Evolutionary conservation across 2,888 invertebrate genomes (phyloP), one percentile per base, ranked within the genome.

Genomic region (Helleia helle): DNA sequence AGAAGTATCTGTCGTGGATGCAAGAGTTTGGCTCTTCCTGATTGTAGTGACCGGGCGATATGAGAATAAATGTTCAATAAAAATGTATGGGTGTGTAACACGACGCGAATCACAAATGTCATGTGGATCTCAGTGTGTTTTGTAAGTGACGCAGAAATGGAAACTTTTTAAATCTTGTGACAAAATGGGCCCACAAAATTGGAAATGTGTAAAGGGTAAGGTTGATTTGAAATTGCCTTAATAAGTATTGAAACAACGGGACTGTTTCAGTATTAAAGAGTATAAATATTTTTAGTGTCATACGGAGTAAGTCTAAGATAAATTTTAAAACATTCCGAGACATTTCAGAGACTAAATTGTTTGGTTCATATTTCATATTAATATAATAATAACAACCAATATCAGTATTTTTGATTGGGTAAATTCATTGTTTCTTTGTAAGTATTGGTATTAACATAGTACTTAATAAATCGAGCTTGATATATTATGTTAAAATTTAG

Each of bases 1-100:
- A 96, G 65, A 96, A 96, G 71, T 99, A 99, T 85, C 93, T 94
- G 59, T 91, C 93, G 61, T 99, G 99, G 99, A 97, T 99, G 96
- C 89, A 89, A 28, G 97, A 99, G 75, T 99, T 96, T 66, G 99
- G 99, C 42, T 95, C 96, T 44, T 92, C 92, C 62, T 95, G 91
- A 92, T 91, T 81, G 62, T 64, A 47, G 52, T 56, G 51, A 46
- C 47, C 31, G 9, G 36, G 39, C 18, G 30, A 28, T 40, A 24
- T 24, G 27, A 38, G 36, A 42, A 36, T 36, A 44, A 38, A 24
- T 14, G 11, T 14, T 8, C 15, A 18, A 12, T 27, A 37, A 15
- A 36, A 22, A 15, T 37, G 15, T 18, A 24, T 36, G 9, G 14
- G 42, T 44, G 43, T 48, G 15, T 31, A 24, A 42, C 38, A 29